phyloP scores from a whole-genome alignment of 2,888 invertebrate species.

The Amblyjoppa fuscipennis region DNA sequence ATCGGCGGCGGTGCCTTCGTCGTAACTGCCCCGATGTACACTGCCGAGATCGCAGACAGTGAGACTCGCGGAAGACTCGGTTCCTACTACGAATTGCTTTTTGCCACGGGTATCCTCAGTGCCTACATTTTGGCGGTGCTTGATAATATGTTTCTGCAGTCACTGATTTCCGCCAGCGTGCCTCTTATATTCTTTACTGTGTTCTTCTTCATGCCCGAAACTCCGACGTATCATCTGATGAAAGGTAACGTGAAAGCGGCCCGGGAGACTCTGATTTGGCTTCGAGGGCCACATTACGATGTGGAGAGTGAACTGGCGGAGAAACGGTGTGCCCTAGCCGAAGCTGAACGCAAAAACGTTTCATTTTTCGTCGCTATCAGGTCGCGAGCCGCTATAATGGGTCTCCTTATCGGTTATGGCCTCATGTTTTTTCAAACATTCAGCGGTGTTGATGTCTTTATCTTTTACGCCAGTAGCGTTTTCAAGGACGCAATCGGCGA shows the following conservation, averaged over 20 bases:
- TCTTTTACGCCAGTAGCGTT: slow-evolving; percentile 92
- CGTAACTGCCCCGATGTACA: slow-evolving; percentile 93
- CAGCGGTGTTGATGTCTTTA: slow-evolving; percentile 93
- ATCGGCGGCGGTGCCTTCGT: slow-evolving; percentile 93
- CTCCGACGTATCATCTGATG: slow-evolving; percentile 90
- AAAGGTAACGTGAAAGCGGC: slow-evolving; percentile 90
- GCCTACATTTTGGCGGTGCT: slow-evolving; percentile 87
- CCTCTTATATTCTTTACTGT: slow-evolving; percentile 90
- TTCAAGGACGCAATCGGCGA: slow-evolving; percentile 89
- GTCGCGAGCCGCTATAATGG: slow-evolving; percentile 89
- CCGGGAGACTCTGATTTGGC: slow-evolving; percentile 88
- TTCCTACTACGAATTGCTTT: slow-evolving; percentile 94
- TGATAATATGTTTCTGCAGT: not conserved
- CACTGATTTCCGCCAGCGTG: slow-evolving; percentile 84
- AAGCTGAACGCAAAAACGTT: slow-evolving; percentile 86
- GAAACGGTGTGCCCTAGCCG: slow-evolving; percentile 87
- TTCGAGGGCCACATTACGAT: slow-evolving; percentile 91
- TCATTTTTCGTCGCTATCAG: slow-evolving; percentile 87
- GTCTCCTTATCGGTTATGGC: slow-evolving; percentile 90
- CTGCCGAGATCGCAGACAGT: slow-evolving; percentile 94
- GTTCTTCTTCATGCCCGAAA: slow-evolving; percentile 95
- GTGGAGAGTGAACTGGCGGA: slow-evolving; percentile 88
- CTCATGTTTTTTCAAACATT: slow-evolving; percentile 97
- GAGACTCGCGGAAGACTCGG: slow-evolving; percentile 94
- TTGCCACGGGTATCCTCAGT: slow-evolving; percentile 94